Evolutionary conservation across 2,797 vertebrate genomes (phyloP), one percentile per base, ranked within the genome.

Genomic region (Platalea minor): DNA sequence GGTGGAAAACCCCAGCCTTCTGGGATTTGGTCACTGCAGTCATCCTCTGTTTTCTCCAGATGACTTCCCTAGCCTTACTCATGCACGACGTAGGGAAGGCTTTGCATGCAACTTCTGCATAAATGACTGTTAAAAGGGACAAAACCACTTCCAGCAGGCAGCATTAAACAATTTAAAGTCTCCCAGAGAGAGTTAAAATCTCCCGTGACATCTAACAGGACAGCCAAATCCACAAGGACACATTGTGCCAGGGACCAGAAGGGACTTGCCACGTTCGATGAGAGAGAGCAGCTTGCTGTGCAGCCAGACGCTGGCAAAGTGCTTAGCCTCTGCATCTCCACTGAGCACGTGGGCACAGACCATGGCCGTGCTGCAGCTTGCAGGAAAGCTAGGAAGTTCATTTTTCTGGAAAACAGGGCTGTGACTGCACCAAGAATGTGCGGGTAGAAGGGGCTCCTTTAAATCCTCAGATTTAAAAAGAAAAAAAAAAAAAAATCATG

Each of bases 281-380:
- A 41, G 37, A 73, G 50, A 11, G 18, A 60, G 41, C 0, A 0
- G 54, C 54, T 81, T 41, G 21, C 54, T 68, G 39, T 31, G 63
- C 45, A 53, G 60, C 26, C 5, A 5, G 43, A 12, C 1, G 0
- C 74, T 16, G 17, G n/a, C 17, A 2, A 39, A 60, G 20, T 12
- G 28, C 57, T 51, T 35, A 46, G 50, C 35, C 29, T 56, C 74
- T 45, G 45, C 37, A 18, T 29, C 60, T 28, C 54, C 6, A 4
- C 72, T 60, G n/a, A 39, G 46, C 39, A 29, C 3, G 1, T 39
- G 48, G 64, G 24, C 3, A 6, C 26, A 43, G 46, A 57, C 5
- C 1, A 0, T 8, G 43, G 11, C 70, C 4, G 2, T 25, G 46
- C 31, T 0, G 1, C 0, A 4, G n/a, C 61, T 65, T 63, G 53